These are phyloP conservation scores for Tachypleus tridentatus DNA, from an alignment of 1,140 invertebrate species.

Conservation along the genomic window DNA sequence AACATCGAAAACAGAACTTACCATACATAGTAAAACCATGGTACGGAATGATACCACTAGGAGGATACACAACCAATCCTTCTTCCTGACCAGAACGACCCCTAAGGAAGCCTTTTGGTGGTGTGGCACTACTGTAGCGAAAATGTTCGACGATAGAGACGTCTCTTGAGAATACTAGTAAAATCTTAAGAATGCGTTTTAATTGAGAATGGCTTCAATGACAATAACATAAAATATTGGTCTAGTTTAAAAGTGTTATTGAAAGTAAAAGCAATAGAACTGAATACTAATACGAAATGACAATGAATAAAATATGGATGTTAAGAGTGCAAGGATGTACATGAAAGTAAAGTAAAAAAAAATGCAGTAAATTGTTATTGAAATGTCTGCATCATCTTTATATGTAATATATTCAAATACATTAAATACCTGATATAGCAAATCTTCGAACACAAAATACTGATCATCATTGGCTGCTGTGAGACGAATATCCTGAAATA, in stretches of 20 bases:
- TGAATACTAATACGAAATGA: too few species aligned
- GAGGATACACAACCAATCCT: slow-evolving; percentile 63
- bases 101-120: slow-evolving; percentile 34
- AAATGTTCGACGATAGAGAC: slow-evolving; percentile 53
- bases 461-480: slow-evolving; percentile 95
- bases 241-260: too few species aligned
- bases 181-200: slow-evolving; percentile 42
- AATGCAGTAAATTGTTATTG: too few species aligned
- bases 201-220: too few species aligned
- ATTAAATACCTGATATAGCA: slow-evolving; percentile 67
- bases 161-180: slow-evolving; percentile 87
- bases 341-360: not conserved
- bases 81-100: slow-evolving; percentile 33
- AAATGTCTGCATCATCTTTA: too few species aligned
- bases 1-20: slow-evolving; percentile 35
- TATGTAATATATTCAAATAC: not conserved
- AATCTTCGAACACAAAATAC: slow-evolving; percentile 95
- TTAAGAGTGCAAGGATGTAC: not conserved
- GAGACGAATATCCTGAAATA: slow-evolving; percentile 69
- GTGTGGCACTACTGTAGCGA: slow-evolving; percentile 32
- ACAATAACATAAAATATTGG: too few species aligned
- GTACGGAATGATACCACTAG: slow-evolving; percentile 88
- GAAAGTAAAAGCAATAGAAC: too few species aligned
- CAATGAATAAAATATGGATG: slow-evolving; percentile 2
- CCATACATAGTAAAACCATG: slow-evolving; percentile 96